Evolutionary conservation across 2,113 vertebrate genomes (phyloP).

Genomic region (Lagenorhynchus albirostris): DNA sequence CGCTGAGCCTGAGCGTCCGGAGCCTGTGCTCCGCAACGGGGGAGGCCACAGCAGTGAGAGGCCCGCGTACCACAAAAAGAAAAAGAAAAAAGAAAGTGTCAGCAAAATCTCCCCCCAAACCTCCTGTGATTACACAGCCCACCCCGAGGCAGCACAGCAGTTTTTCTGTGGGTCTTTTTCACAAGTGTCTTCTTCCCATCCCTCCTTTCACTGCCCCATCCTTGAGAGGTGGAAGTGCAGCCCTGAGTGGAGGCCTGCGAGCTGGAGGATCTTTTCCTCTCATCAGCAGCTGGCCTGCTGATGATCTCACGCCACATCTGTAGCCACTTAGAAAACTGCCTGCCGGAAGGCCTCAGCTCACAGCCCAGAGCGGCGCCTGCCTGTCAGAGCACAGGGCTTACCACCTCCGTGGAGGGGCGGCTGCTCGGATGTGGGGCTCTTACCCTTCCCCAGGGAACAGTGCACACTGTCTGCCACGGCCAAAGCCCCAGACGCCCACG

Average conservation of each 20-base stretch:
- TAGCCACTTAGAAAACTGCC: conserved; percentile 25
- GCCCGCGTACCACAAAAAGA: too few species aligned
- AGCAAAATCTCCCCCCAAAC: not conserved
- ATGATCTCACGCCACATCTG: conserved; percentile 36
- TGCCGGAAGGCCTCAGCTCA: not conserved
- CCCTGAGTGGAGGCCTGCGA: rapidly evolving
- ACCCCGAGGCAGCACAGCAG: not conserved
- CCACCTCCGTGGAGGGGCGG: not conserved
- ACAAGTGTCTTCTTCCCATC: not conserved
- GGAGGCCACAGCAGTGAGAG: too few species aligned
- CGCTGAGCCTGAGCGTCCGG: too few species aligned
- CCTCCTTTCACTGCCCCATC: not conserved
- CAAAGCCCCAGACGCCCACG: not conserved
- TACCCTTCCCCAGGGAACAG: not conserved
- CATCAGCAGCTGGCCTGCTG: not conserved
- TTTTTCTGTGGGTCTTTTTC: not conserved
- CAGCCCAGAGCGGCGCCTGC: not conserved
- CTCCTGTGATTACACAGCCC: not conserved
- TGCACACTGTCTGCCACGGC: not conserved
- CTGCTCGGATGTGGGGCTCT: not conserved
- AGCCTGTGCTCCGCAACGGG: too few species aligned
- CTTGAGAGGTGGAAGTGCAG: not conserved
- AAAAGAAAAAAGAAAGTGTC: not conserved
- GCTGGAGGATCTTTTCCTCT: not conserved
- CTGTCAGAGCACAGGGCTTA: not conserved